A percentile compares a stretch with the other conserved stretches of the same genome.
phyloP scores from a whole-genome alignment of 2,888 invertebrate species.

The Acleris emargana region DNA sequence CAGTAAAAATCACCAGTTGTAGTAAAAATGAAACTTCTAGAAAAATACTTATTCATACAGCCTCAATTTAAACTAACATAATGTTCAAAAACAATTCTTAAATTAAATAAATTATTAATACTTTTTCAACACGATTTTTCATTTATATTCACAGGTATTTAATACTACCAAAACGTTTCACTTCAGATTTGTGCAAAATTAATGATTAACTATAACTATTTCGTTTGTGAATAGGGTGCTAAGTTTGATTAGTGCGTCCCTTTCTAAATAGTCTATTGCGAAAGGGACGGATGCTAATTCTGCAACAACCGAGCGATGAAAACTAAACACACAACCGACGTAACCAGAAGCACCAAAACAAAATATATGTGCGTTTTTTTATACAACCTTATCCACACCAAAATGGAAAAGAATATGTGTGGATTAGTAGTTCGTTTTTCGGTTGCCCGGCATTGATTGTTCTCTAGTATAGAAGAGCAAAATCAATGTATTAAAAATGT shows the following conservation, averaged over 20 bases:
- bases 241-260: background rate
- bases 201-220: conserved; percentile 26
- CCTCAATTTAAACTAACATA: conserved; percentile 9
- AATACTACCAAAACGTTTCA: background rate
- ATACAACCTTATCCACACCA: conserved; percentile 37
- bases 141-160: conserved; percentile 1
- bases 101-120: conserved; percentile 6
- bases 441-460: no score
- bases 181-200: background rate
- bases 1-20: no score
- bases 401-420: background rate
- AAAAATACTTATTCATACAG: conserved; percentile 2
- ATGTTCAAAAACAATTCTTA: background rate
- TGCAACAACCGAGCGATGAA: background rate
- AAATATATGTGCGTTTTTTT: conserved; percentile 51
- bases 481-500: no score
- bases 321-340: conserved; percentile 55
- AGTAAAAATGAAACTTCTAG: background rate
- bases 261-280: background rate
- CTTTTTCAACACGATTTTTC: conserved; percentile 1
- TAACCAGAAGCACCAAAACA: conserved; percentile 52
- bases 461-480: no score
- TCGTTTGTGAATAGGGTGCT: conserved; percentile 41
- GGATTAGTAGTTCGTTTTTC: no score
- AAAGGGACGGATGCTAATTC: background rate